phyloP scores from a whole-genome alignment of 2,113 vertebrate genomes.

The Leiothrix lutea region DNA sequence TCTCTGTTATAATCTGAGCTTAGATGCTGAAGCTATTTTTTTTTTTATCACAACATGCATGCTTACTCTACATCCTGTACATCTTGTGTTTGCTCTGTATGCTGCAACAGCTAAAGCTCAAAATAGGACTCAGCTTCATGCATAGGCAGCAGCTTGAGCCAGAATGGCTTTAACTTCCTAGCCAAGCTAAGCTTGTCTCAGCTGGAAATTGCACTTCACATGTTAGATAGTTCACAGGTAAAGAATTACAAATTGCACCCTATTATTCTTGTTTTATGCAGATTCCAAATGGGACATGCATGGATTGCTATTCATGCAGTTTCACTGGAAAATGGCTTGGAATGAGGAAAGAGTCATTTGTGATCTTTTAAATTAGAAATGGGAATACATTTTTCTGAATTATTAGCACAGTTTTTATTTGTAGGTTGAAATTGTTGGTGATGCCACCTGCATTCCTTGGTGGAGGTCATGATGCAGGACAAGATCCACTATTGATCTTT shows the following conservation, averaged over 20 bases:
- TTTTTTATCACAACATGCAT: background rate
- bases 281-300: background rate
- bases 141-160: background rate
- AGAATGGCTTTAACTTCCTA: background rate
- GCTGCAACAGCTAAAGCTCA: background rate
- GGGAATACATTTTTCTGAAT: background rate
- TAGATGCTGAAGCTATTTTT: background rate
- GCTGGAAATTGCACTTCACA: background rate
- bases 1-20: background rate
- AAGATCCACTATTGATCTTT: background rate
- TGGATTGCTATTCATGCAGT: background rate
- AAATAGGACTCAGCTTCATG: background rate
- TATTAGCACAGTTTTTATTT: background rate
- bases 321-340: background rate
- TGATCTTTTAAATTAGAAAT: background rate
- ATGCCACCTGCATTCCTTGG: background rate
- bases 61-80: background rate
- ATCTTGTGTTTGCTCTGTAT: background rate
- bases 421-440: background rate
- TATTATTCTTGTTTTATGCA: conserved; percentile 20
- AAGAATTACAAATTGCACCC: background rate
- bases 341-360: background rate
- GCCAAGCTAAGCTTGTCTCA: background rate
- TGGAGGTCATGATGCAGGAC: background rate
- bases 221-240: background rate